phyloP scores from a whole-genome alignment of 2,888 invertebrate genomes.

The Daptonema setosum region DNA sequence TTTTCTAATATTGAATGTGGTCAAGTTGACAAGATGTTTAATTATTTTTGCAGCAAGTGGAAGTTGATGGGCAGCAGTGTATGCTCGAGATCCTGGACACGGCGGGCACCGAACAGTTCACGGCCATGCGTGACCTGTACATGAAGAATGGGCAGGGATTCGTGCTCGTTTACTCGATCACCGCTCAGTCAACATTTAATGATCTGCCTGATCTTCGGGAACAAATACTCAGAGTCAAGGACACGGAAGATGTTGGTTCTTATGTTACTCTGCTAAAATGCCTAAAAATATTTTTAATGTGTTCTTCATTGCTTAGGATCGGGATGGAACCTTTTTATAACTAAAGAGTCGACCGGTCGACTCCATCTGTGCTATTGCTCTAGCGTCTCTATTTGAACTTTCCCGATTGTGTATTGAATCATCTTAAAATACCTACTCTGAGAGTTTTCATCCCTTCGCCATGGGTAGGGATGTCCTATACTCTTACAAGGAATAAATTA shows the following conservation, averaged over 20 bases:
- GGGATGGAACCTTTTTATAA: too few relatives aligned
- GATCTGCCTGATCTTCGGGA: slow-evolving; percentile 95
- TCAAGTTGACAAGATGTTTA: background rate
- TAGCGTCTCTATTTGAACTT: too few relatives aligned
- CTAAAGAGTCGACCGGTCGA: too few relatives aligned
- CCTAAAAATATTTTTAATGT: too few relatives aligned
- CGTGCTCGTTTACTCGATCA: slow-evolving; percentile 97
- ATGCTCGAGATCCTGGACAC: slow-evolving; percentile 99
- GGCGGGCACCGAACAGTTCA: slow-evolving; percentile 99
- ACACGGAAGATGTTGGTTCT: slow-evolving; percentile 33
- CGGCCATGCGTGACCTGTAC: slow-evolving; percentile 98
- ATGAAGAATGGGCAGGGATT: slow-evolving; percentile 99
- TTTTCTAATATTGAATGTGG: background rate
- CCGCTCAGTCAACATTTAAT: slow-evolving; percentile 98
- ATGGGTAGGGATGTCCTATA: too few relatives aligned
- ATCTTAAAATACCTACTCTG: too few relatives aligned
- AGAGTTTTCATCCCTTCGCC: too few relatives aligned
- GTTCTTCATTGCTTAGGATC: too few relatives aligned
- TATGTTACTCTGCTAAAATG: too few relatives aligned
- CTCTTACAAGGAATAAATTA: too few relatives aligned
- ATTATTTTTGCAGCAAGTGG: slow-evolving; percentile 51
- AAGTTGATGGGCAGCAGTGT: slow-evolving; percentile 97
- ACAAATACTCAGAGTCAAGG: slow-evolving; percentile 92
- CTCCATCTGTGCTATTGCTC: too few relatives aligned
- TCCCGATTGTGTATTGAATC: too few relatives aligned